Evolutionary conservation across 2,797 vertebrate genomes (phyloP).

Genomic region (Lepus townsendii): DNA sequence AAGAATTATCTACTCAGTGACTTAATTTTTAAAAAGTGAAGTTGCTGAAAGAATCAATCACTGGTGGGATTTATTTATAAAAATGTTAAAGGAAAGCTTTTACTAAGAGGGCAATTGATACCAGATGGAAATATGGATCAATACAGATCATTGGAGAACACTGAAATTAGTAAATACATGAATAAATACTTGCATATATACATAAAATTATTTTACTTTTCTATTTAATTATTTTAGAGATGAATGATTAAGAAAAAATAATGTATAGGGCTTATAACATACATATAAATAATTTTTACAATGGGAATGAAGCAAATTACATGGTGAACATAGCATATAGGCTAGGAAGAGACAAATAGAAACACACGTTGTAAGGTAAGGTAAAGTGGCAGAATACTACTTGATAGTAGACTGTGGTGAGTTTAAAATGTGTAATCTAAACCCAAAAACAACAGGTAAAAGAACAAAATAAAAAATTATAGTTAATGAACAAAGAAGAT

Average conservation of each 20-base stretch:
- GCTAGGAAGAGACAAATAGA: neutral
- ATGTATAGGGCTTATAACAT: neutral
- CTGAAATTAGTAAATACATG: neutral
- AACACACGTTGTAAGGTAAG: neutral
- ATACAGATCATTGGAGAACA: neutral
- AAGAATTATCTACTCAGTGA: neutral
- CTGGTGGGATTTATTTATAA: neutral
- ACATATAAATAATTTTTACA: neutral
- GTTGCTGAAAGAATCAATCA: neutral
- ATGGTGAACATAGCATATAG: neutral
- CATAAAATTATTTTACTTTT: neutral
- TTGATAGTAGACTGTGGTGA: constrained; percentile 32
- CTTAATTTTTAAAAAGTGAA: neutral
- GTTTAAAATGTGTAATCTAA: neutral
- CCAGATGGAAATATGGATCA: neutral
- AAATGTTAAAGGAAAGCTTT: neutral
- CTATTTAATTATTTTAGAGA: neutral
- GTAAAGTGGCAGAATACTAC: neutral
- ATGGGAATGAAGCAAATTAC: neutral
- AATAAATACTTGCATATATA: neutral
- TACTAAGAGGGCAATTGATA: neutral
- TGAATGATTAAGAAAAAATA: neutral
- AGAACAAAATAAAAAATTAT: neutral
- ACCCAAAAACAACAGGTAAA: neutral
- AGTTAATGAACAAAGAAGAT: neutral